Conservation (phyloP, 1,140 invertebrate species). For the Nasonia giraulti region DNA sequence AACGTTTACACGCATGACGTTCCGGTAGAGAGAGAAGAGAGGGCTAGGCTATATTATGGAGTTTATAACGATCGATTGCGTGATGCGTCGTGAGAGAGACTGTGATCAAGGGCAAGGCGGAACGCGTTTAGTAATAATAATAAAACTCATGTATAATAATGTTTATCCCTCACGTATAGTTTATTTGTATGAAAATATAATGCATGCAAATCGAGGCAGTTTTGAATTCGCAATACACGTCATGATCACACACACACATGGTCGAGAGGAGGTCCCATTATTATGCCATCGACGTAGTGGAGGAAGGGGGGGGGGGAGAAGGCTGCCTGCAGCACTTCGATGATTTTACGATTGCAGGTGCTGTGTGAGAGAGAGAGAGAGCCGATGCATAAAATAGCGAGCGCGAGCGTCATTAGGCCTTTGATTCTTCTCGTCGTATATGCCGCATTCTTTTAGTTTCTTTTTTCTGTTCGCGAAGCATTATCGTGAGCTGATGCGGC, state of each 20-base stretch:
- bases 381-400: background rate
- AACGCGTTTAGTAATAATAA: constrained; percentile 46
- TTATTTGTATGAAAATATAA: background rate
- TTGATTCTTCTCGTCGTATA: background rate
- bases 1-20: background rate
- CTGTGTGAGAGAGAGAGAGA: background rate
- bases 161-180: background rate
- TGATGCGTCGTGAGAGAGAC: background rate
- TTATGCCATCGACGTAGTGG: constrained; percentile 41
- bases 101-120: constrained; percentile 59
- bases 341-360: constrained; percentile 60
- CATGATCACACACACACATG: background rate
- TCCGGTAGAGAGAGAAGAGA: background rate
- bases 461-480: background rate
- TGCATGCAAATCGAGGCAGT: background rate
- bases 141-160: background rate
- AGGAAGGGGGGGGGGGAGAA: background rate
- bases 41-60: background rate
- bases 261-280: constrained; percentile 49
- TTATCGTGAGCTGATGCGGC: constrained; percentile 4
- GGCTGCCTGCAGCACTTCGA: constrained; percentile 49
- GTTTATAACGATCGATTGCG: background rate
- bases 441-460: background rate
- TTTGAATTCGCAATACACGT: background rate
- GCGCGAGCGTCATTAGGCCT: constrained; percentile 19